Evolutionary conservation across 2,888 invertebrate species (phyloP), one percentile per base, ranked within the genome.

Genomic region (Morpho deidamia): DNA sequence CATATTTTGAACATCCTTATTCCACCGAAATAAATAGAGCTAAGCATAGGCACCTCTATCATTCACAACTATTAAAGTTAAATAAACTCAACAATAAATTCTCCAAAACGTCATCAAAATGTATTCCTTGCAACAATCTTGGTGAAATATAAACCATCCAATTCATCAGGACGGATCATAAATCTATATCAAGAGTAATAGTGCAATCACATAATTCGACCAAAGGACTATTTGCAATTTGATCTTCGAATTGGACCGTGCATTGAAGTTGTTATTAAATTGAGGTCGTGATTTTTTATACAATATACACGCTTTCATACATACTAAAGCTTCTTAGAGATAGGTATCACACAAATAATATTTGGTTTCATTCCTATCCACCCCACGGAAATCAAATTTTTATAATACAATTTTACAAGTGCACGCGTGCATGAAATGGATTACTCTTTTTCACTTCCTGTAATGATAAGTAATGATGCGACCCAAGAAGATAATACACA

Each of bases 191-290:
- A 86, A 78, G 74, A 70, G 63, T 67, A 74, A 79, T 76, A 74
- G 72, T 80, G 78, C 81, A 81, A 85, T 86, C 82, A 84, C 81
- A 69, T 76, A 78, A 85, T 86, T 83, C 66, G 79, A 73, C 78
- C 75, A 80, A 83, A 79, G 70, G 68, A 71, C 72, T 71, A 74
- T 80, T 81, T 76, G 84, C 84, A 78, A 80, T 76, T 77, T 71
- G 64, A 65, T 74, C 68, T 55, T 56, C 56, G 57, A 51, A 59
- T 46, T 46, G 50, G 51, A 57, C 42, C 54, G 53, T 58, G 60
- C 60, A 72, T 73, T 64, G 67, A 58, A 65, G 59, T 60, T 67
- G 70, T 79, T 78, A 78, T 78, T 74, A 76, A 71, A 76, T 78
- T 75, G 63, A 63, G 61, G 47, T 58, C 56, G 51, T 43, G 44